A percentile compares a stretch with the other conserved stretches of the same genome.
These are phyloP conservation scores for Ochlodes sylvanus DNA, from an alignment of 2,888 invertebrate genomes.

Conservation along the genomic window DNA sequence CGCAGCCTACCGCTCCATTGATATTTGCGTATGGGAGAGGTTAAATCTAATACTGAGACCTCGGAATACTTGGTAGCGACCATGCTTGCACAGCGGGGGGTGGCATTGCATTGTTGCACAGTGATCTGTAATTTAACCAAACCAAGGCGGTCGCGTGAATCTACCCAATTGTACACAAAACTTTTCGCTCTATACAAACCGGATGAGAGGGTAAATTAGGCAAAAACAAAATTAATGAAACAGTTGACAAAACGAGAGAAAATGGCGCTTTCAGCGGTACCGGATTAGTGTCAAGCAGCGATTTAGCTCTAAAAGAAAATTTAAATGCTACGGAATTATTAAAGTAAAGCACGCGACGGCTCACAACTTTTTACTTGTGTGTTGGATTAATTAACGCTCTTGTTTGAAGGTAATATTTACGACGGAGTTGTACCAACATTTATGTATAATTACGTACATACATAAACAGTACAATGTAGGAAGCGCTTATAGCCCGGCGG, in stretches of 20 bases:
- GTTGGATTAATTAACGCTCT: conserved; percentile 23
- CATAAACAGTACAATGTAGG: too few species aligned
- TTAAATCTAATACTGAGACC: background rate
- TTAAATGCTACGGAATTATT: conserved; percentile 31
- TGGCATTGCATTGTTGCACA: too few species aligned
- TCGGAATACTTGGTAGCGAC: background rate
- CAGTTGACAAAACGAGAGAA: conserved; percentile 31
- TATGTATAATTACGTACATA: background rate
- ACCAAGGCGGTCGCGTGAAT: background rate
- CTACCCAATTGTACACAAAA: background rate
- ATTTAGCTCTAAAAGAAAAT: conserved; percentile 35
- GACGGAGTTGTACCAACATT: background rate
- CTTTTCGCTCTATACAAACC: conserved; percentile 19
- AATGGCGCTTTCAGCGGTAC: conserved; percentile 28
- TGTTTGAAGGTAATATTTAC: background rate
- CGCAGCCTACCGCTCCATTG: background rate
- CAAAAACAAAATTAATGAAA: conserved; percentile 34
- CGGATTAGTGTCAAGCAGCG: conserved; percentile 36
- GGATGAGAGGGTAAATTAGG: conserved; percentile 19
- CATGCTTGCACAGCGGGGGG: too few species aligned
- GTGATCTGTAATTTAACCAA: too few species aligned
- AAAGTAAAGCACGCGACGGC: conserved; percentile 27
- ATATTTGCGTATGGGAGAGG: background rate
- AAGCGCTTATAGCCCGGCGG: too few species aligned
- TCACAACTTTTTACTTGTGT: conserved; percentile 22